Conservation (phyloP, 2,797 vertebrate genomes). For the Tarsius wallacei region DNA sequence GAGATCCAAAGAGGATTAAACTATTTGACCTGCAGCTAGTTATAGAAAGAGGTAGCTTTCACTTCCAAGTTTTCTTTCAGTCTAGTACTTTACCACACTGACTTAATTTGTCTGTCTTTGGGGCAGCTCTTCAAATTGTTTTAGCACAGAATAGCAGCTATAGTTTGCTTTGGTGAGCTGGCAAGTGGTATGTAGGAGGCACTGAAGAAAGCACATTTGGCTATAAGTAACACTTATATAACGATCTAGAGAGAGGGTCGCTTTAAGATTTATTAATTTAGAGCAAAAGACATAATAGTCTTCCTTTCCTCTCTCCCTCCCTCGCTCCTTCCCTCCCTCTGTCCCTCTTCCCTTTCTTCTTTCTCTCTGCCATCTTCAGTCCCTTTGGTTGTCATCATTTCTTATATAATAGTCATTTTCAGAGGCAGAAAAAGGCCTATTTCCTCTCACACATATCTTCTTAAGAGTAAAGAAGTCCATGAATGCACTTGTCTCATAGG, state of each 20-base stretch:
- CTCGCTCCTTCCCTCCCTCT: too few species aligned
- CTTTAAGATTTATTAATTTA: constrained; percentile 23
- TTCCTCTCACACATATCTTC: not conserved
- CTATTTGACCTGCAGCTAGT: not conserved
- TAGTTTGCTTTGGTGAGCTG: not conserved
- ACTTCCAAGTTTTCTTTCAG: not conserved
- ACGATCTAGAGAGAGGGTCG: not conserved
- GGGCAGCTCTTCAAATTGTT: not conserved
- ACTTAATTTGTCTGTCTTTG: not conserved
- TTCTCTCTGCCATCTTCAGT: not conserved
- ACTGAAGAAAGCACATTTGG: not conserved
- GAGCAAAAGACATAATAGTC: not conserved
- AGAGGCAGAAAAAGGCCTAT: not conserved
- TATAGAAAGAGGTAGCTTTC: not conserved
- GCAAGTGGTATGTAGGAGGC: not conserved
- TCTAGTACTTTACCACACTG: not conserved
- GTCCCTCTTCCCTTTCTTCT: not conserved
- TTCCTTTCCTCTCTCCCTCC: not conserved
- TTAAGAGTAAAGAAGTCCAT: not conserved
- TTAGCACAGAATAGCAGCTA: not conserved
- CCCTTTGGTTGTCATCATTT: not conserved
- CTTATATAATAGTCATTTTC: not conserved
- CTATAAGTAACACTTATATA: not conserved
- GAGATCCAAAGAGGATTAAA: not conserved
- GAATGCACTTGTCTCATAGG: not conserved